These are phyloP conservation scores for Etheostoma nigrum DNA, from an alignment of 2,797 vertebrate genomes.

Conservation along the genomic window DNA sequence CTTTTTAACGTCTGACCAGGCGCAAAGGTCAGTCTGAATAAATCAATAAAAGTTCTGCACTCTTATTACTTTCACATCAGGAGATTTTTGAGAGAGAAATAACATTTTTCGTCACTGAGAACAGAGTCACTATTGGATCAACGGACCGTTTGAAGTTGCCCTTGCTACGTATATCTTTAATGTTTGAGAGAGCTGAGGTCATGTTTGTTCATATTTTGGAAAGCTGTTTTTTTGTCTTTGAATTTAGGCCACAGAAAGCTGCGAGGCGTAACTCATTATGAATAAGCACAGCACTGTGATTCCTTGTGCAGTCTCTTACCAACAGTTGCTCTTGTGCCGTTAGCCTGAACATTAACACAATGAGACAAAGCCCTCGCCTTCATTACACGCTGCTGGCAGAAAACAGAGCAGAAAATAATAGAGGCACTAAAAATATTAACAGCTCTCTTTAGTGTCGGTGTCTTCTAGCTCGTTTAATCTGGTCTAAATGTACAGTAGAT, in stretches of 20 bases:
- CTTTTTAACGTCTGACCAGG: not conserved
- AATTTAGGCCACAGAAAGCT: constrained; percentile 38
- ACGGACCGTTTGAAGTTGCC: not conserved
- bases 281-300: constrained; percentile 8
- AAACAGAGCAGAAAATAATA: not conserved
- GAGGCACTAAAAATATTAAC: constrained; percentile 20
- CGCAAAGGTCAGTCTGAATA: not conserved
- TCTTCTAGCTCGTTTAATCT: not conserved
- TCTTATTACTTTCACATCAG: not conserved
- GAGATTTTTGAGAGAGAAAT: not conserved
- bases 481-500: constrained; percentile 9
- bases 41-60: not conserved
- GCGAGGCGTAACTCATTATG: constrained; percentile 19
- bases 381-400: constrained; percentile 7
- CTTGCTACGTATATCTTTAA: not conserved
- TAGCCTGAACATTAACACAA: constrained; percentile 27
- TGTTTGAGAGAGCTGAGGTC: accelerated
- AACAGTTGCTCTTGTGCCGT: constrained; percentile 20
- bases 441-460: not conserved
- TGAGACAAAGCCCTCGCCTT: not conserved
- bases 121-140: not conserved
- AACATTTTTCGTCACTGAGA: not conserved
- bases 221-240: constrained; percentile 27
- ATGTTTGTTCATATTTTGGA: not conserved
- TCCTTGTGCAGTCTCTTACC: constrained; percentile 2